A percentile compares a stretch with the other conserved stretches of the same genome.
phyloP scores from a whole-genome alignment of 2,797 vertebrate species.

The Bovichtus variegatus region DNA sequence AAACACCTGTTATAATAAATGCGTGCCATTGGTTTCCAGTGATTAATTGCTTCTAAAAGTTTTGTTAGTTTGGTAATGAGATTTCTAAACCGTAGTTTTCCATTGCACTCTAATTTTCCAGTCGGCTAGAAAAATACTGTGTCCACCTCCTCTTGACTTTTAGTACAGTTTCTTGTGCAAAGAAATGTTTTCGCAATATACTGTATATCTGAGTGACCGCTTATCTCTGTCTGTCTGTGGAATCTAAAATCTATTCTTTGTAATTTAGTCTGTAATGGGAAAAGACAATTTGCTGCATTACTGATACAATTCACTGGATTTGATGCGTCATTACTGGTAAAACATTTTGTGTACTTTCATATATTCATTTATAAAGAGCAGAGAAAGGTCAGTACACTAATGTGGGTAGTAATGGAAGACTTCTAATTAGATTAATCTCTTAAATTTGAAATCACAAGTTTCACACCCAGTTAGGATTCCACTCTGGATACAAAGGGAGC shows the following conservation, averaged over 20 bases:
- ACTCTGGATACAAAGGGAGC: not conserved
- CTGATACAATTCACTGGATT: not conserved
- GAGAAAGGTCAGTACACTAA: not conserved
- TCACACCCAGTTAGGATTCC: not conserved
- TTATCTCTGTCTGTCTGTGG: not conserved
- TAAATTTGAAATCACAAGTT: not conserved
- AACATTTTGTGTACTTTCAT: not conserved
- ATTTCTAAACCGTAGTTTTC: not conserved
- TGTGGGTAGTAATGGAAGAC: not conserved
- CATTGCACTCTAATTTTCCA: not conserved
- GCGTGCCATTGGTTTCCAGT: not conserved
- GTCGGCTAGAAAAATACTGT: not conserved
- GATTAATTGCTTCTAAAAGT: not conserved
- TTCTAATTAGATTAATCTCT: too few species aligned
- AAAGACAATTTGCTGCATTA: not conserved
- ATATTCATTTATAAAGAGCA: not conserved
- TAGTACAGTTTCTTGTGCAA: constrained; percentile 18
- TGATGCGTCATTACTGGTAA: not conserved
- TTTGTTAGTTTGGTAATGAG: not conserved
- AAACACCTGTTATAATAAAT: not conserved
- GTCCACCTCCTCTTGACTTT: not conserved
- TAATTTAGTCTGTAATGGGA: not conserved
- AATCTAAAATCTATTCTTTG: not conserved
- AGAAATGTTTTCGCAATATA: constrained; percentile 29
- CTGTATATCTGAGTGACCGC: not conserved